Evolutionary conservation across 2,113 vertebrate genomes (phyloP).

Genomic region (Hyperopisus bebe): DNA sequence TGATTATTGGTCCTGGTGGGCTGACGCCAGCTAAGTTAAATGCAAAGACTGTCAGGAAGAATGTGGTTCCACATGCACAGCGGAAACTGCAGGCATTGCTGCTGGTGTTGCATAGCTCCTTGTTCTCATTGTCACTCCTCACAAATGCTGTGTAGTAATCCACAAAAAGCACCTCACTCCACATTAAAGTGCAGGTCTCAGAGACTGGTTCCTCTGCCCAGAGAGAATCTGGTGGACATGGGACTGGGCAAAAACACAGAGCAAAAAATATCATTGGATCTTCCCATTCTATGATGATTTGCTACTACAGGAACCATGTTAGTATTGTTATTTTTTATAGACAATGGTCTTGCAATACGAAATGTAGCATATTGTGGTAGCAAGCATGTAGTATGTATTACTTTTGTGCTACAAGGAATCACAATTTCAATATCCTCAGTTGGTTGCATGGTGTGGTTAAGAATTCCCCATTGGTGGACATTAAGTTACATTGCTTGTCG

Average conservation of each 20-base stretch:
- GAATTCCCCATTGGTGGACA: background rate
- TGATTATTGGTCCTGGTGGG: conserved; percentile 63
- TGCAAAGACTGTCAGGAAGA: conserved; percentile 77
- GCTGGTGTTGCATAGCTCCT: conserved; percentile 79
- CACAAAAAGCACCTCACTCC: conserved; percentile 58
- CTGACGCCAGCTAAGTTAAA: conserved; percentile 80
- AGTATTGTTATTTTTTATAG: background rate
- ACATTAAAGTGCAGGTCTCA: conserved; percentile 69
- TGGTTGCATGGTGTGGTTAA: background rate
- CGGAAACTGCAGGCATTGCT: conserved; percentile 63
- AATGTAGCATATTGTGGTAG: background rate
- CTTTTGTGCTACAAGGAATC: background rate
- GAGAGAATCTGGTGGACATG: conserved; percentile 71
- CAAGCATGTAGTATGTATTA: background rate
- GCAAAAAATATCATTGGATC: background rate
- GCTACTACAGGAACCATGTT: background rate
- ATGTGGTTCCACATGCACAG: conserved; percentile 80
- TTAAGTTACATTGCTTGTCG: background rate
- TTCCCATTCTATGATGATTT: background rate
- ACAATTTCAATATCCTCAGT: background rate
- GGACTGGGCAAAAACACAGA: conserved; percentile 54
- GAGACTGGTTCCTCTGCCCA: conserved; percentile 60
- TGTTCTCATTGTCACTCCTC: conserved; percentile 80
- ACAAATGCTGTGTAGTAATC: conserved; percentile 78
- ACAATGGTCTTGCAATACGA: background rate